Evolutionary conservation across 2,888 invertebrate genomes (phyloP).

Genomic region (Chaitophorus viminalis): DNA sequence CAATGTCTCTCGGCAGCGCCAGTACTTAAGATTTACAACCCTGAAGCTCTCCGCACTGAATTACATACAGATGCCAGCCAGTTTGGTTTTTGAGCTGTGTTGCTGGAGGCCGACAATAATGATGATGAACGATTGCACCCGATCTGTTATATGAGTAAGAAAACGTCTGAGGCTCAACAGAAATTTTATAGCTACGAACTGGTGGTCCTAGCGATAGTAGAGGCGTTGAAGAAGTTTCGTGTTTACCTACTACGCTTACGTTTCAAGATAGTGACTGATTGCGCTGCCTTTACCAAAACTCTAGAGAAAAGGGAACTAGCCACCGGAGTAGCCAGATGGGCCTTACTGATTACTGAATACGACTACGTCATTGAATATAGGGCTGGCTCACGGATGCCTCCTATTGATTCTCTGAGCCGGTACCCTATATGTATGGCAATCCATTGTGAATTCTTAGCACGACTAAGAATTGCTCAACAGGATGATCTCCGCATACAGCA

Average conservation of each 20-base stretch:
- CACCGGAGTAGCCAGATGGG: constrained; percentile 66
- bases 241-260: constrained; percentile 65
- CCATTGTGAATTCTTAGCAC: not conserved
- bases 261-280: constrained; percentile 66
- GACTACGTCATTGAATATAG: constrained; percentile 65
- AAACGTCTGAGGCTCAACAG: constrained; percentile 65
- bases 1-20: not conserved
- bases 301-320: constrained; percentile 65
- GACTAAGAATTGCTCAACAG: not conserved
- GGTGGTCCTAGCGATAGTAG: constrained; percentile 66
- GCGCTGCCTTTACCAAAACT: constrained; percentile 66
- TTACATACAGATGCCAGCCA: constrained; percentile 8
- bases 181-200: constrained; percentile 67
- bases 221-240: constrained; percentile 64
- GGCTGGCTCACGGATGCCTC: constrained; percentile 66
- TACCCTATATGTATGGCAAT: constrained; percentile 60
- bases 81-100: not conserved
- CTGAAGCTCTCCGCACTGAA: not conserved
- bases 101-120: constrained; percentile 63
- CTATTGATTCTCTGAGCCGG: constrained; percentile 66
- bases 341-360: constrained; percentile 65
- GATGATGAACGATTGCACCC: constrained; percentile 64
- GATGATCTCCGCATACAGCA: not conserved
- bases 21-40: constrained; percentile 45
- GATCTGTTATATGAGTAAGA: constrained; percentile 66